Base-by-base conservation (phyloP, 1,140 invertebrate species). In the Drosophila burlai region DNA sequence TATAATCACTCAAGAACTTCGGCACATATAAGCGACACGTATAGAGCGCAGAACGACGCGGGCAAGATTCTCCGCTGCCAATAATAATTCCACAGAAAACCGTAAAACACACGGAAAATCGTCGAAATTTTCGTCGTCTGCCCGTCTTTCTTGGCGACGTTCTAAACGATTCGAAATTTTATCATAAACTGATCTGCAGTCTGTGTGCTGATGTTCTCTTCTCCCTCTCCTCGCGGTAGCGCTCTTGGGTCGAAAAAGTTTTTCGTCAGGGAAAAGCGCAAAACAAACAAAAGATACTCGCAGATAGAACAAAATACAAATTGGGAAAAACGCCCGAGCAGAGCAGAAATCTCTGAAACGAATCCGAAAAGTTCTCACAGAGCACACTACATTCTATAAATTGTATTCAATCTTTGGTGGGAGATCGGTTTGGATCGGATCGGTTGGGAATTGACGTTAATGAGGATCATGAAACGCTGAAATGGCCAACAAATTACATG, bases 81-180 rank as follows among this genome's bases (percentile, higher is more conserved):
- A 55, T 67, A 59, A 29, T 76, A 59, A 24, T 76, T 76, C 54
- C 74, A 42, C 47, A 52, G n/a, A 45, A 36, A 59, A n/a, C 54
- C 36, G 36, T 55, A 57, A 40, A 21, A 52, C 42, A 46, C 38
- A 77, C 66, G 66, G 43, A 77, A 77, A 58, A 40, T 15, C 36
- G 61, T 57, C 66, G 59, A 75, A 11, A 66, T 45, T 78, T 78
- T 64, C 60, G 67, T 80, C 69, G 76, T 80, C 82, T 83, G 61
- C 61, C 79, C 73, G 76, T 75, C 65, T 73, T 55, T 80, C 58
- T 75, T 78, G 72, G 66, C 67, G 67, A 63, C 72, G 85, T 92
- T 92, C 91, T 91, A 91, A 91, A 80, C 91, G 81, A 82, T 78
- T 91, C 91, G 91, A 91, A 91, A 91, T 92, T 92, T 92, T 84